Percentiles rank a stretch among this genome's conserved stretches.
Conservation (phyloP, 2,797 vertebrate species). For the Xenentodon cancila region DNA sequence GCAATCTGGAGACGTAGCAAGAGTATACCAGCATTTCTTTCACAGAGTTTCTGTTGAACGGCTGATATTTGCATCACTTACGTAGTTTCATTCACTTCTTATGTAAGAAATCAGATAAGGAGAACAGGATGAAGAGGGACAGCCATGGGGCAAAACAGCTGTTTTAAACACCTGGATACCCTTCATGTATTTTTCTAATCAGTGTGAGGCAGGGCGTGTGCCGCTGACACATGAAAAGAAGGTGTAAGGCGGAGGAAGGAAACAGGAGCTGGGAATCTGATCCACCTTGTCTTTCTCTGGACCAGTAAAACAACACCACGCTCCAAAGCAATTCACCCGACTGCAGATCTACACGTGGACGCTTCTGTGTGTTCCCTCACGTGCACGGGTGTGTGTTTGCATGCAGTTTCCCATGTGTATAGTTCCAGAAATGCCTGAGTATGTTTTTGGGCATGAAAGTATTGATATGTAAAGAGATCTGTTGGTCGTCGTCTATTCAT, state of each 20-base stretch:
- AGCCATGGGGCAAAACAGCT: constrained; percentile 35
- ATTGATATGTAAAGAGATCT: constrained; percentile 38
- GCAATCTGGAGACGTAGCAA: too few relatives aligned
- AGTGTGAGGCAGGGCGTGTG: constrained; percentile 65
- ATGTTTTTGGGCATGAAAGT: constrained; percentile 33
- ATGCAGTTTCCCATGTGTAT: constrained; percentile 16
- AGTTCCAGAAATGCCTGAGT: constrained; percentile 39
- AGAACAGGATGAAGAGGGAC: constrained; percentile 9
- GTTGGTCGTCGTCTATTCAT: constrained; percentile 29
- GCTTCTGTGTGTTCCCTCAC: constrained; percentile 8
- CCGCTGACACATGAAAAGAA: constrained; percentile 72
- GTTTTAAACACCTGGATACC: constrained; percentile 30
- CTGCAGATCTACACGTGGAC: constrained; percentile 40
- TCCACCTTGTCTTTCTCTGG: constrained; percentile 83
- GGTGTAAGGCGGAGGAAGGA: constrained; percentile 59
- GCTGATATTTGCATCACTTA: too few relatives aligned
- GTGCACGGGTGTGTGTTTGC: constrained; percentile 11
- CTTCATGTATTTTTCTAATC: constrained; percentile 38
- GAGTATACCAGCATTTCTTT: too few relatives aligned
- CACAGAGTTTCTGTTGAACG: background rate
- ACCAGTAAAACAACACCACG: constrained; percentile 81
- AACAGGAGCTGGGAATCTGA: constrained; percentile 87
- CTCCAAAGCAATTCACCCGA: constrained; percentile 55
- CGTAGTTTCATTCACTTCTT: background rate
- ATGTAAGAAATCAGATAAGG: constrained; percentile 1